Conservation (phyloP, 2,797 vertebrate species). For the Eulemur mongoz region DNA sequence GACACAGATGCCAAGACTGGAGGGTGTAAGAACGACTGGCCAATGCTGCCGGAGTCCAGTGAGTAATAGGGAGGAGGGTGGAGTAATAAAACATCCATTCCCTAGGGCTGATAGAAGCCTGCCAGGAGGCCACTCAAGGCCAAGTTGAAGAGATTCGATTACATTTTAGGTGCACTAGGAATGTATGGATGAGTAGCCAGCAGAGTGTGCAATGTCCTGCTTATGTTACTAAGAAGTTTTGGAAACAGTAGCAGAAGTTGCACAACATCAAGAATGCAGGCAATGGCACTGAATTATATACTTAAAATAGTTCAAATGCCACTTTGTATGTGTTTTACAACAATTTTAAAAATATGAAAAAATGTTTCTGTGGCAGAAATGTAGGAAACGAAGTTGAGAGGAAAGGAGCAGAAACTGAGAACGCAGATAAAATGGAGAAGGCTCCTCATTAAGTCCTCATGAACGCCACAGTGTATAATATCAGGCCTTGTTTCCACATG, state of each 20-base stretch:
- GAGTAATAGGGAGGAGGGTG: neutral
- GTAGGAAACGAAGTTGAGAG: neutral
- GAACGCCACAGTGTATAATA: fast-evolving
- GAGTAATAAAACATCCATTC: neutral
- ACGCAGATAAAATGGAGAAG: neutral
- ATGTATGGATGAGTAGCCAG: neutral
- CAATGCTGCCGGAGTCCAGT: neutral
- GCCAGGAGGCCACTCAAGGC: neutral
- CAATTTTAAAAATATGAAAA: neutral
- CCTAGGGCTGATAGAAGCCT: neutral
- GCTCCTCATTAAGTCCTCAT: fast-evolving
- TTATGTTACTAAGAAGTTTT: neutral
- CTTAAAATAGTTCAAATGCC: neutral
- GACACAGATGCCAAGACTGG: neutral
- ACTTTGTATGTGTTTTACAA: neutral
- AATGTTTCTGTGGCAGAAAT: neutral
- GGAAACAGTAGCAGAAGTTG: neutral
- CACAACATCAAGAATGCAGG: fast-evolving
- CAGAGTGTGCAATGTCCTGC: neutral
- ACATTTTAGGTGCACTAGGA: neutral
- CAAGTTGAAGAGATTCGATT: neutral
- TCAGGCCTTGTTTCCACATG: fast-evolving
- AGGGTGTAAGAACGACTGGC: neutral
- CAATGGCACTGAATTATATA: neutral
- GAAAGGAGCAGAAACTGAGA: neutral